Evolutionary conservation across 1,140 invertebrate species (phyloP).

Genomic region (Macrocentrus cingulum): DNA sequence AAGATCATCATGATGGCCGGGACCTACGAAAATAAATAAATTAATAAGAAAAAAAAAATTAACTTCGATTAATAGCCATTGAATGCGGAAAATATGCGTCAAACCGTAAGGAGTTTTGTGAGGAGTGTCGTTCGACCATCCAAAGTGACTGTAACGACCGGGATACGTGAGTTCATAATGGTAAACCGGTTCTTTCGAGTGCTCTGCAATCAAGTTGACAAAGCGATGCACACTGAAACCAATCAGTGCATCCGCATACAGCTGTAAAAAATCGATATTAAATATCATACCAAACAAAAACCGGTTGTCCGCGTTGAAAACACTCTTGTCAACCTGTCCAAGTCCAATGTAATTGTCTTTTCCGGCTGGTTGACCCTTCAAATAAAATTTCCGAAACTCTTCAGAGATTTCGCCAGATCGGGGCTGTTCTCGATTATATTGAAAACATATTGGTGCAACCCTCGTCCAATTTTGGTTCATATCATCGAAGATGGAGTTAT

Average conservation of each 20-base stretch:
- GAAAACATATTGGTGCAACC: conserved; percentile 59
- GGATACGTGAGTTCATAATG: conserved; percentile 26
- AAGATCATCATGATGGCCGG: conserved; percentile 65
- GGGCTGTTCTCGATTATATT: not conserved
- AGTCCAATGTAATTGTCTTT: conserved; percentile 7
- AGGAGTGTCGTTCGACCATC: conserved; percentile 11
- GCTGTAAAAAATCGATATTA: conserved; percentile 1
- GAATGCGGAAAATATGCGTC: no score
- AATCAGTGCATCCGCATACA: conserved; percentile 23
- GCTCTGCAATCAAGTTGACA: conserved; percentile 13
- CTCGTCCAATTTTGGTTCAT: conserved; percentile 59
- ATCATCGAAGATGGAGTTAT: conserved; percentile 50
- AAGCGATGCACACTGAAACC: conserved; percentile 18
- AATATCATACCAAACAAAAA: not conserved
- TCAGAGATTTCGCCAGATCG: not conserved
- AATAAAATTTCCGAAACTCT: conserved; percentile 13
- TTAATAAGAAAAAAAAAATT: no score
- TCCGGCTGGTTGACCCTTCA: conserved; percentile 3
- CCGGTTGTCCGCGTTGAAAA: not conserved
- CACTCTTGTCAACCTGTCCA: not conserved
- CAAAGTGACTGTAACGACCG: conserved; percentile 18
- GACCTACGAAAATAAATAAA: no score
- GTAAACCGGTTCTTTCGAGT: conserved; percentile 22
- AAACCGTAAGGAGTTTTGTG: no score
- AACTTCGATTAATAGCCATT: no score